These are phyloP conservation scores for Meghimatium bilineatum DNA, from an alignment of 2,888 invertebrate genomes.

Conservation along the genomic window DNA sequence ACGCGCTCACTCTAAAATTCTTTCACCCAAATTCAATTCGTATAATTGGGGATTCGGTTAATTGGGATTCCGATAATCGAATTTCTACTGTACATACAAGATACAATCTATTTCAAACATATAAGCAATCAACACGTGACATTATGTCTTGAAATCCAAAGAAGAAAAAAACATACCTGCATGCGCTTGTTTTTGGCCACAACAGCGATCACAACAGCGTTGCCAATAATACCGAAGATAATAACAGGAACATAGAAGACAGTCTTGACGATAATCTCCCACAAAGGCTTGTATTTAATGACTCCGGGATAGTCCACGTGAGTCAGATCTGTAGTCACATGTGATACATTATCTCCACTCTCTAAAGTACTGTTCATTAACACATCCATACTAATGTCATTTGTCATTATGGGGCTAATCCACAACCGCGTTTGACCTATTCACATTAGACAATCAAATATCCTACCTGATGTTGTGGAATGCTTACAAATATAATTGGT, in stretches of 20 bases:
- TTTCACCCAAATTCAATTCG: too few species aligned
- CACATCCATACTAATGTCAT: not conserved
- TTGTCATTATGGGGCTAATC: not conserved
- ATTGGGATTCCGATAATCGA: too few species aligned
- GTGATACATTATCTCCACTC: not conserved
- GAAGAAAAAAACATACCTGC: slow-evolving; percentile 46
- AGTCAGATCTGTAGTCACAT: slow-evolving; percentile 33
- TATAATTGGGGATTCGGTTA: too few species aligned
- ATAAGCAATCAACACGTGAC: not conserved
- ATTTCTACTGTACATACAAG: too few species aligned
- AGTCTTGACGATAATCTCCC: slow-evolving; percentile 66
- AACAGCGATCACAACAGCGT: slow-evolving; percentile 65
- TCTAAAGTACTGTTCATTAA: not conserved
- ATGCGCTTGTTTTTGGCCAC: slow-evolving; percentile 68
- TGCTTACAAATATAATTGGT: too few species aligned
- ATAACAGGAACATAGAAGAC: slow-evolving; percentile 63
- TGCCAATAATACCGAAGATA: slow-evolving; percentile 65
- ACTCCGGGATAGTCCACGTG: slow-evolving; percentile 56
- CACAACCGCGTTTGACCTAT: not conserved
- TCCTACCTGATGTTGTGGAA: too few species aligned
- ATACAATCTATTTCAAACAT: too few species aligned
- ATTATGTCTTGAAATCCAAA: not conserved
- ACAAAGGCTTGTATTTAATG: slow-evolving; percentile 58
- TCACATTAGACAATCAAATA: not conserved
- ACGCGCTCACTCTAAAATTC: too few species aligned